Evolutionary conservation across 2,797 vertebrate species (phyloP).

Genomic region (Gymnopithys bicolor): DNA sequence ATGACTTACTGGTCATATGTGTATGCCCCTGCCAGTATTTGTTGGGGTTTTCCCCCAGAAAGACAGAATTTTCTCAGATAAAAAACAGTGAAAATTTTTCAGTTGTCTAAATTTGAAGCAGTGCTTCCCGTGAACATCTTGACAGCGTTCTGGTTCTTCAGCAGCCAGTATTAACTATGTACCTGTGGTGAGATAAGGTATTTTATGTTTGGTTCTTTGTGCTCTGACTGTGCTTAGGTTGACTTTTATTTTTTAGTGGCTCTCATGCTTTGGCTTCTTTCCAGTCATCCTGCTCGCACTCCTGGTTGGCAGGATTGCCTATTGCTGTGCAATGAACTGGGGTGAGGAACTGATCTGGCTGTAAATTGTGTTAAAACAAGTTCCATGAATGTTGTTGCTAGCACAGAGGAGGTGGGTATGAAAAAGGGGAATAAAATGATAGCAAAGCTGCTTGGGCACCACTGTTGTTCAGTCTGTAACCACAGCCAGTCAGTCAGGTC

Average conservation of each 20-base stretch:
- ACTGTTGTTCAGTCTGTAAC: background rate
- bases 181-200: background rate
- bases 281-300: background rate
- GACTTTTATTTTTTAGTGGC: background rate
- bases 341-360: background rate
- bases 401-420: background rate
- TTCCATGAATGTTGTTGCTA: background rate
- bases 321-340: background rate
- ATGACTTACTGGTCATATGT: background rate
- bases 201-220: background rate
- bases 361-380: background rate
- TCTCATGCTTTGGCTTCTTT: background rate
- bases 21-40: background rate
- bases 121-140: accelerated
- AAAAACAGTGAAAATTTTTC: background rate
- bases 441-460: background rate
- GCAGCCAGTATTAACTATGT: background rate
- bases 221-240: background rate
- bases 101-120: background rate
- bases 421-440: background rate
- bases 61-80: background rate
- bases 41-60: background rate
- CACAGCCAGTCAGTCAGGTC: background rate
- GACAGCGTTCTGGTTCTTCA: background rate
- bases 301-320: background rate